Percentiles rank a stretch among this genome's conserved stretches.
Conservation (phyloP, 2,888 invertebrate genomes). For the Drosophila heteroneura region DNA sequence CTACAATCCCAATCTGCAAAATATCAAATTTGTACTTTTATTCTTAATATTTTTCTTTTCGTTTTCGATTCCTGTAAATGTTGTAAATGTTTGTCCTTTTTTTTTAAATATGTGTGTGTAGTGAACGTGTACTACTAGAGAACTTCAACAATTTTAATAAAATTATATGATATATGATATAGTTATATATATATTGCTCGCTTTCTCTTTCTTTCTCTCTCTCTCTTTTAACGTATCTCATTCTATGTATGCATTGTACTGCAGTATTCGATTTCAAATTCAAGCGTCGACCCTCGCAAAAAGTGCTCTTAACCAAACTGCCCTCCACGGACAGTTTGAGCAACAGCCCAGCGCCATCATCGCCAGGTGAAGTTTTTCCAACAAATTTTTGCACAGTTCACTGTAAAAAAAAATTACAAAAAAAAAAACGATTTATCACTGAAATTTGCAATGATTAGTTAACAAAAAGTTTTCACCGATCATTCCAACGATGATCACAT, state of each 20-base stretch:
- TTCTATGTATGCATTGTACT: constrained; percentile 52
- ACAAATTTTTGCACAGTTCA: constrained; percentile 50
- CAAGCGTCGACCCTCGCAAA: constrained; percentile 86
- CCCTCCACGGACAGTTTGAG: constrained; percentile 87
- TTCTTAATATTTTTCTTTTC: constrained; percentile 12
- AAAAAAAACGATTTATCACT: not conserved
- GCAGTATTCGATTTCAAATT: constrained; percentile 85
- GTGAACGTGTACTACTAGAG: constrained; percentile 3
- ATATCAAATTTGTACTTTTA: not conserved
- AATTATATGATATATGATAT: constrained; percentile 10
- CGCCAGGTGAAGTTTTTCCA: constrained; percentile 86
- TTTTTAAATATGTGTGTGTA: not conserved
- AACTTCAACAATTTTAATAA: constrained; percentile 6
- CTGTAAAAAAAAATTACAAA: not conserved
- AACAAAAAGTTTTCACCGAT: constrained; percentile 12
- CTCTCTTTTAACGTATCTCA: constrained; percentile 41
- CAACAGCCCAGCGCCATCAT: constrained; percentile 87
- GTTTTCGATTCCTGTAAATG: constrained; percentile 14
- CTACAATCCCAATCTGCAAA: not conserved
- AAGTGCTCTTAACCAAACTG: constrained; percentile 87
- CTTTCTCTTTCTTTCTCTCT: constrained; percentile 56
- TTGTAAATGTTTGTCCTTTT: constrained; percentile 17
- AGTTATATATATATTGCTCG: constrained; percentile 48
- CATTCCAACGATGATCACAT: constrained; percentile 1
- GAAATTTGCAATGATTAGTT: not conserved